phyloP scores from a whole-genome alignment of 1,140 invertebrate genomes.

The Drosophila ambigua region DNA sequence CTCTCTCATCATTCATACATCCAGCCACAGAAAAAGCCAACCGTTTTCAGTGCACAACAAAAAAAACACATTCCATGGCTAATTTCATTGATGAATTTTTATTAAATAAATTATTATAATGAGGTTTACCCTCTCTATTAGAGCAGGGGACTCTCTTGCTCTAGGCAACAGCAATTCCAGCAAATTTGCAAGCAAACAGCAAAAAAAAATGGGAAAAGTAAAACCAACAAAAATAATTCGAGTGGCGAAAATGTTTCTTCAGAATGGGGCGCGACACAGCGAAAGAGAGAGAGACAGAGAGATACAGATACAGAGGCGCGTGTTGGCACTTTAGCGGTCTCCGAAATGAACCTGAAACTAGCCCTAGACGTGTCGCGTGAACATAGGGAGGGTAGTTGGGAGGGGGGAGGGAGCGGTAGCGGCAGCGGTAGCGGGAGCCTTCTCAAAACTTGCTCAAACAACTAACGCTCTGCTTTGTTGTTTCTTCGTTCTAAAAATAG shows the following conservation, averaged over 20 bases:
- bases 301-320: slow-evolving; percentile 51
- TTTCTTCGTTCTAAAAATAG: slow-evolving; percentile 49
- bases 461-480: background rate
- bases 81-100: slow-evolving; percentile 80
- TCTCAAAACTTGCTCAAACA: slow-evolving; percentile 51
- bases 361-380: slow-evolving; percentile 18
- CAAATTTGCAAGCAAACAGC: slow-evolving; percentile 46
- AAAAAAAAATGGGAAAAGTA: background rate
- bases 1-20: background rate
- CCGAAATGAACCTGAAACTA: slow-evolving; percentile 39
- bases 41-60: slow-evolving; percentile 9
- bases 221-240: slow-evolving; percentile 31
- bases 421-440: background rate
- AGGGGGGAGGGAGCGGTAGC: background rate
- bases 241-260: slow-evolving; percentile 52
- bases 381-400: background rate
- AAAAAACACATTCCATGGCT: slow-evolving; percentile 49
- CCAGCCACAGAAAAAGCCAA: background rate
- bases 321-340: slow-evolving; percentile 64
- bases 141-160: slow-evolving; percentile 13
- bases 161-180: slow-evolving; percentile 39
- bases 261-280: slow-evolving; percentile 1
- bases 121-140: slow-evolving; percentile 43
- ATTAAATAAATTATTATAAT: slow-evolving; percentile 80
- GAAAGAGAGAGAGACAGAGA: slow-evolving; percentile 9